Percentiles rank a stretch among this genome's conserved stretches.
Evolutionary conservation across 2,797 vertebrate species (phyloP).

Genomic region (Pseudochromis fuscus): DNA sequence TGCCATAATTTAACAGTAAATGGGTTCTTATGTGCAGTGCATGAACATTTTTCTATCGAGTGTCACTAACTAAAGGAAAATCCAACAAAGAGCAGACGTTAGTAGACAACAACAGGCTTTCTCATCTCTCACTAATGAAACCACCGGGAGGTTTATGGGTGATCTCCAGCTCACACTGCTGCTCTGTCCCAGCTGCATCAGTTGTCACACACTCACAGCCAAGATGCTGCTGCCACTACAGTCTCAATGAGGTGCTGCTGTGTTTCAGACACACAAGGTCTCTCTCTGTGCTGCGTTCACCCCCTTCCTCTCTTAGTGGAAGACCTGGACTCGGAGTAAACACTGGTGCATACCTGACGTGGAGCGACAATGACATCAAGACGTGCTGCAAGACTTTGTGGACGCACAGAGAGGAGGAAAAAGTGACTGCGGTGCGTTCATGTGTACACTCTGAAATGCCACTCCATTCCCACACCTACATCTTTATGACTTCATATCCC

Average conservation of each 20-base stretch:
- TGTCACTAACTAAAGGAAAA: constrained; percentile 9
- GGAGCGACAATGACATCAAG: constrained; percentile 33
- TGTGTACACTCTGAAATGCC: constrained; percentile 51
- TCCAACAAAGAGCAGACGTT: constrained; percentile 28
- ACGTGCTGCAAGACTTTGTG: constrained; percentile 14
- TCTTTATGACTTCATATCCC: constrained; percentile 75
- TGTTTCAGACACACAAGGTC: constrained; percentile 31
- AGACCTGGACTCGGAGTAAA: constrained; percentile 46
- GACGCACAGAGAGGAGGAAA: constrained; percentile 33
- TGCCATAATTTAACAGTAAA: too few relatives aligned
- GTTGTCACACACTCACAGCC: constrained; percentile 37
- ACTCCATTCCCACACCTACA: constrained; percentile 67
- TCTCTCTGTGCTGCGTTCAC: constrained; percentile 13
- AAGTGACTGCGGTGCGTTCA: constrained; percentile 25
- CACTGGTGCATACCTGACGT: constrained; percentile 44
- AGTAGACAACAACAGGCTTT: neutral
- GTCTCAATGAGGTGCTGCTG: constrained; percentile 30
- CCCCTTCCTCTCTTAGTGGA: constrained; percentile 16
- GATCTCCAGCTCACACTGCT: constrained; percentile 31
- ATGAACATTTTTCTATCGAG: neutral
- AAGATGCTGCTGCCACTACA: constrained; percentile 20
- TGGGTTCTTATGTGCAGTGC: neutral
- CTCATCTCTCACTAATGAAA: constrained; percentile 20
- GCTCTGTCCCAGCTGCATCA: constrained; percentile 26
- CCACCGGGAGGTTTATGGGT: constrained; percentile 18